phyloP scores from a whole-genome alignment of 2,113 vertebrate species.

The Macroglossus sobrinus region DNA sequence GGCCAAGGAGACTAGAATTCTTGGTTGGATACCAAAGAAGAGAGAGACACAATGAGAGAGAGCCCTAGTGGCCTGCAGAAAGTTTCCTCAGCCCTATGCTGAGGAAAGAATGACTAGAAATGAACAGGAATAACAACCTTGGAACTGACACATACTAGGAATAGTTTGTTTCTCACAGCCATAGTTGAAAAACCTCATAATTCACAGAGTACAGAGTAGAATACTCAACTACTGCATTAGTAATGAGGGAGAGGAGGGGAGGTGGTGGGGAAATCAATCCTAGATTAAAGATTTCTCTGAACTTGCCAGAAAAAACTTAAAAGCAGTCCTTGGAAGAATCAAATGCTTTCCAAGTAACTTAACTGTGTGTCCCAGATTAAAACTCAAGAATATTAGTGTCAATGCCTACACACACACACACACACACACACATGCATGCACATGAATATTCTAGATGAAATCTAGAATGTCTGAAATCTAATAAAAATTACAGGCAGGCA shows the following conservation, averaged over 20 bases:
- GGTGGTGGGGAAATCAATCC: background rate
- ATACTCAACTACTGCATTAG: background rate
- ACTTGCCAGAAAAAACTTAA: background rate
- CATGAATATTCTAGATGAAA: background rate
- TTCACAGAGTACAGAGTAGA: background rate
- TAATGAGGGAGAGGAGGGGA: rapidly evolving
- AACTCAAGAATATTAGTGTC: background rate
- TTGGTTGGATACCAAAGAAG: background rate
- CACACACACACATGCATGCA: no score
- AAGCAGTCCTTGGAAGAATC: background rate
- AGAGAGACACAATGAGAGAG: background rate
- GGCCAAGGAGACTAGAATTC: background rate
- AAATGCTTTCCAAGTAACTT: background rate
- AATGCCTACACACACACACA: background rate
- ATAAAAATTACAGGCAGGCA: background rate
- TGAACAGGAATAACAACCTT: background rate
- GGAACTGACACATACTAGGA: background rate
- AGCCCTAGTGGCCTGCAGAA: background rate
- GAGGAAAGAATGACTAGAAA: background rate
- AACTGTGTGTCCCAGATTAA: background rate
- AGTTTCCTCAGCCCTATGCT: background rate
- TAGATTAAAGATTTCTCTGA: background rate
- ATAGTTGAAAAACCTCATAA: background rate
- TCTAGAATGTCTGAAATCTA: background rate
- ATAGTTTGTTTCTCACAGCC: background rate